Base-by-base conservation (phyloP, 2,888 invertebrate species). In the Erpobdella octoculata region DNA sequence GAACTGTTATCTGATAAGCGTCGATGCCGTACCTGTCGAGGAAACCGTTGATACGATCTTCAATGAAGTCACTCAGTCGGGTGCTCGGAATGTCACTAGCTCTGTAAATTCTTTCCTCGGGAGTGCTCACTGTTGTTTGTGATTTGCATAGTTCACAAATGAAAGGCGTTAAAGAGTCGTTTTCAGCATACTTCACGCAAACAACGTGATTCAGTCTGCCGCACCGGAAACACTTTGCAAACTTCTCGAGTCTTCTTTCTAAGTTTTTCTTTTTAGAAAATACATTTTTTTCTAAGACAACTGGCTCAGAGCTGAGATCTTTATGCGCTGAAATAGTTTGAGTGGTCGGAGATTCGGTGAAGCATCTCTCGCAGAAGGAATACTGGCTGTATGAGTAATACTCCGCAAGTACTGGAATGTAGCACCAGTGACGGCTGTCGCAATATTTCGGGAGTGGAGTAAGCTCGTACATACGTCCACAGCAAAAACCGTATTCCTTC, bases 301-400 rank as follows among this genome's bases (percentile, higher is more conserved):
- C 28, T 33, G 62, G 62, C 35, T 62, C 62, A 33, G 62, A 33
- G 28, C 31, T 62, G 4, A 35, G 62, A 62, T 62, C 62, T 62
- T 62, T 62, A 21, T 35, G 33, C 25, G 58, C 58, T 35, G 58
- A 58, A 21, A 69, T 58, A 25, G 69, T 69, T 41, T 35, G 28
- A 58, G 33, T 35, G n/a, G 33, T 18, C 18, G 69, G 69, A 35
- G 33, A 35, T 58, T 69, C 69, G 9, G 38, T 28, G 53, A 69
- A 69, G 37, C 69, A 69, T 9, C 58, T 15, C 69, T 69, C 69
- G 46, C 67, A 67, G n/a, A n/a, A n/a, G n/a, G n/a, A n/a, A n/a
- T n/a, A n/a, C n/a, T 69, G 58, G 33, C 58, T 69, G 58, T 28
- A 69, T 21, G 31, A 58, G 58, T 69, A 69, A 46, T 69, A 69